A percentile compares a stretch with the other conserved stretches of the same genome.
Conservation (phyloP, 2,888 invertebrate genomes). For the Acholoe squamosa region DNA sequence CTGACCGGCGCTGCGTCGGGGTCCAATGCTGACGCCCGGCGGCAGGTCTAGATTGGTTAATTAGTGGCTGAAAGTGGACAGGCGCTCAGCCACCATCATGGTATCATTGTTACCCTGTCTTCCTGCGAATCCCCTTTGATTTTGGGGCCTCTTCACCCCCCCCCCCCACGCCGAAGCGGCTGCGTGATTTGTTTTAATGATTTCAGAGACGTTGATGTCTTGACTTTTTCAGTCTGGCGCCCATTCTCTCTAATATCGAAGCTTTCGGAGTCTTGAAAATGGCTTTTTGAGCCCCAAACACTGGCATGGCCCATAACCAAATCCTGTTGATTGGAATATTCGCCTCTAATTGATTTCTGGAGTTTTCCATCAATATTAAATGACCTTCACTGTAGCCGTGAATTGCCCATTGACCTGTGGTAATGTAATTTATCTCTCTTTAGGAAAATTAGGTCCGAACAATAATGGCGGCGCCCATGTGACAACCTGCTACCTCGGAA, state of each 20-base stretch:
- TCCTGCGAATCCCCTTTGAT: slow-evolving; percentile 1
- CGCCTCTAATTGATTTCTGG: background rate
- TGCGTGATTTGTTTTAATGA: background rate
- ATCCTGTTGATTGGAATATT: slow-evolving; percentile 4
- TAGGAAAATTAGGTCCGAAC: background rate
- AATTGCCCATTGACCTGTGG: slow-evolving; percentile 12
- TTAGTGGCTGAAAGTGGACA: slow-evolving; percentile 53
- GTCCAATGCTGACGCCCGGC: slow-evolving; percentile 39
- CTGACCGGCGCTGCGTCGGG: slow-evolving; percentile 39
- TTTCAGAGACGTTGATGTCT: background rate
- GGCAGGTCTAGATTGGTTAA: slow-evolving; percentile 53
- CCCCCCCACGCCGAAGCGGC: background rate
- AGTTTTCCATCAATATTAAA: slow-evolving; percentile 22
- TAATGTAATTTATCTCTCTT: background rate
- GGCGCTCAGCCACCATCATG: background rate
- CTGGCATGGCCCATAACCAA: background rate
- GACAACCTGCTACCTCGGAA: background rate
- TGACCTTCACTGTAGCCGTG: background rate
- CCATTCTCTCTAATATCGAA: too few species aligned
- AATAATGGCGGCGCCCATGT: background rate
- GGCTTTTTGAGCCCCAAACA: background rate
- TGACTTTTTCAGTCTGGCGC: background rate
- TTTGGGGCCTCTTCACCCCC: background rate
- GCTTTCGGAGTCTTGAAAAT: background rate
- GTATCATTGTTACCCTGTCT: slow-evolving; percentile 12